These are phyloP conservation scores for Malthinus flaveolus DNA, from an alignment of 2,888 invertebrate genomes.

Conservation along the genomic window DNA sequence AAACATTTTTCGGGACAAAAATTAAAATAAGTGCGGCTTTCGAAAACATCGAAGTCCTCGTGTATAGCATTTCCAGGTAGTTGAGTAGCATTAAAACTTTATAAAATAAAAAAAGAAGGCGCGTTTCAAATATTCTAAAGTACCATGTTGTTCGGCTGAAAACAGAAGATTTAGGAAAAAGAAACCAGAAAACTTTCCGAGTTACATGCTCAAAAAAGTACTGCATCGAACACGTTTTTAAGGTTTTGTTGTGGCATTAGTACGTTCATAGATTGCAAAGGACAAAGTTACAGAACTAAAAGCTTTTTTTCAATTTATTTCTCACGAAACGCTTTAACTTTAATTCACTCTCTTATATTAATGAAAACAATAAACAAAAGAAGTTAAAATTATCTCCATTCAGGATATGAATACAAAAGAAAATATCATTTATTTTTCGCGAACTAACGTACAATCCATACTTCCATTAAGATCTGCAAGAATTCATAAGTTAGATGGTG, in stretches of 20 bases:
- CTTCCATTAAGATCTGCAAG: constrained; percentile 30
- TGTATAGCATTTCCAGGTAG: not conserved
- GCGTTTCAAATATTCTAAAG: not conserved
- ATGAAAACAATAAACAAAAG: no score
- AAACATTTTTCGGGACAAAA: no score
- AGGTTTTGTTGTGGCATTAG: constrained; percentile 6
- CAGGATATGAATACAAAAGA: not conserved
- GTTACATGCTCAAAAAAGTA: constrained; percentile 3
- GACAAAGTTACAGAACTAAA: not conserved
- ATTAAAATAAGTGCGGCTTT: no score
- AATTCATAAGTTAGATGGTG: constrained; percentile 30
- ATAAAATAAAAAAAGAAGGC: constrained; percentile 1
- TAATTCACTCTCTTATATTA: no score
- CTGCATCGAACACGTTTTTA: constrained; percentile 11
- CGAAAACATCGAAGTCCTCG: no score
- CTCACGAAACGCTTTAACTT: not conserved
- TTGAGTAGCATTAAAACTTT: not conserved
- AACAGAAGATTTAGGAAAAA: constrained; percentile 3
- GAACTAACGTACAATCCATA: constrained; percentile 26
- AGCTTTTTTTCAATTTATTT: not conserved
- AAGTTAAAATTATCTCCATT: no score
- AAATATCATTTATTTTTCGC: constrained; percentile 21
- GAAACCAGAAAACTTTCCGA: constrained; percentile 1
- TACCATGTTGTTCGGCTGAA: not conserved
- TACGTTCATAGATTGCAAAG: constrained; percentile 4